Percentiles rank a stretch among this genome's conserved stretches.
Evolutionary conservation across 2,888 invertebrate species (phyloP).

Genomic region (Taenaris catops): DNA sequence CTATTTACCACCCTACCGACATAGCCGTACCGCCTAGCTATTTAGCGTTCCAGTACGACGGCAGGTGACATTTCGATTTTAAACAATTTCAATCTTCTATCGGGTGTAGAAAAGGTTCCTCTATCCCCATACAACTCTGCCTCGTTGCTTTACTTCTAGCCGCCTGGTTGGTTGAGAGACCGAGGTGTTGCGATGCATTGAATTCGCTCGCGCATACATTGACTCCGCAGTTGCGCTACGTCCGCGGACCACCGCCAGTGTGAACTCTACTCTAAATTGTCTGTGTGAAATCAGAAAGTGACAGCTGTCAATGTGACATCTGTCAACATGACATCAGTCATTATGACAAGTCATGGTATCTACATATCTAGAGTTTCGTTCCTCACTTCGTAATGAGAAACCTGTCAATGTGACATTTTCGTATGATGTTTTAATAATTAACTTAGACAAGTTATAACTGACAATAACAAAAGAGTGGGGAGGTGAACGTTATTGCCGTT

Average conservation of each 20-base stretch:
- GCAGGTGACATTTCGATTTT: too few relatives aligned
- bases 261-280: constrained; percentile 22
- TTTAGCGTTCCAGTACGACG: too few relatives aligned
- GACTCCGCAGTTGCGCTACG: constrained; percentile 89
- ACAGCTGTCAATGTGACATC: constrained; percentile 11
- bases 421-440: too few relatives aligned
- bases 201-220: constrained; percentile 87
- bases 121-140: constrained; percentile 88
- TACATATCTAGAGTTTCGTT: too few relatives aligned
- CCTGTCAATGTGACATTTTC: not conserved
- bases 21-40: constrained; percentile 44
- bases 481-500: too few relatives aligned
- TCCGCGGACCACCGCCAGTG: constrained; percentile 88
- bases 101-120: constrained; percentile 89
- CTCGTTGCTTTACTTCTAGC: constrained; percentile 86
- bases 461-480: too few relatives aligned
- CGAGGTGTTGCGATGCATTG: constrained; percentile 88
- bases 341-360: not conserved
- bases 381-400: too few relatives aligned
- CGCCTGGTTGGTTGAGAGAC: constrained; percentile 87
- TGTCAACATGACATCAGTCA: constrained; percentile 8
- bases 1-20: too few relatives aligned
- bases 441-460: too few relatives aligned
- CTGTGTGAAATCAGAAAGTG: constrained; percentile 2
- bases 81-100: too few relatives aligned